These are phyloP conservation scores for Potamilus streckersoni DNA, from an alignment of 1,140 invertebrate species.

Conservation along the genomic window DNA sequence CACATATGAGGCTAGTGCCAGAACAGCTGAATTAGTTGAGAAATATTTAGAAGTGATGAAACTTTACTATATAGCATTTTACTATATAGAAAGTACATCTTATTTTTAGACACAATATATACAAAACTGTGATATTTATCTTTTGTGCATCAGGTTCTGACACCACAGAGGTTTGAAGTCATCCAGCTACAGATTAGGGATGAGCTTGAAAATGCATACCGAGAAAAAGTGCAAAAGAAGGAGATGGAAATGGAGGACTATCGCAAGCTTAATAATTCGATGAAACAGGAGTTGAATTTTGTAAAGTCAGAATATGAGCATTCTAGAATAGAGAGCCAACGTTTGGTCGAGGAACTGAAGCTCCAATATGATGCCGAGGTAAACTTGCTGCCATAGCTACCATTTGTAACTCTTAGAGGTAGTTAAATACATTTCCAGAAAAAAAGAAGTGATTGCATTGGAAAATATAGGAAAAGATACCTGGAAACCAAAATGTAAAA, in stretches of 20 bases:
- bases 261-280: slow-evolving; percentile 51
- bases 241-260: slow-evolving; percentile 60
- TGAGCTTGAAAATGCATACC: slow-evolving; percentile 59
- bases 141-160: slow-evolving; percentile 49
- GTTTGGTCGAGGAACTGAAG: slow-evolving; percentile 58
- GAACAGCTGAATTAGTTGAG: too few species aligned
- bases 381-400: neutral
- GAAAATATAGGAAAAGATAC: too few species aligned
- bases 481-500: too few species aligned
- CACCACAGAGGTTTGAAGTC: slow-evolving; percentile 59
- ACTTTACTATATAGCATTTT: too few species aligned
- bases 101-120: neutral
- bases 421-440: too few species aligned
- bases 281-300: slow-evolving; percentile 64
- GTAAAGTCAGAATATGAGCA: slow-evolving; percentile 66
- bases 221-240: slow-evolving; percentile 57
- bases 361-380: slow-evolving; percentile 65
- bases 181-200: slow-evolving; percentile 56
- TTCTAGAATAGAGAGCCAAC: slow-evolving; percentile 53
- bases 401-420: too few species aligned
- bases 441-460: too few species aligned
- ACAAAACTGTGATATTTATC: neutral
- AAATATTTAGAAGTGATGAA: too few species aligned
- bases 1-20: too few species aligned
- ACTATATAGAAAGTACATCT: neutral